A percentile compares a stretch with the other conserved stretches of the same genome.
Evolutionary conservation across 2,113 vertebrate species (phyloP).

Genomic region (Zosterops borbonicus): DNA sequence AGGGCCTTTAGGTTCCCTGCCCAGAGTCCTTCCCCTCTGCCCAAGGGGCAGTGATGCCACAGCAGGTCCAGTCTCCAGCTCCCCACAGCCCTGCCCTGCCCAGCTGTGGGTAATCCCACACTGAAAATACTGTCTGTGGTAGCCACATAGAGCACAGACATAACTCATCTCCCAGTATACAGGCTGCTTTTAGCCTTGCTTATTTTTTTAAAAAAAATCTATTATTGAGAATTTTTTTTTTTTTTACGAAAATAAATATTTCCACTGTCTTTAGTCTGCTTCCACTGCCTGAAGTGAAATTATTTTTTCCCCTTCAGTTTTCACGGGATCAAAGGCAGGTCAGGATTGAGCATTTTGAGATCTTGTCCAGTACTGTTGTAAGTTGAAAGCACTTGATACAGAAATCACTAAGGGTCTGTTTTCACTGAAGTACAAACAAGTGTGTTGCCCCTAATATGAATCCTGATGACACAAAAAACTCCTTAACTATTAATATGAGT

Average conservation of each 20-base stretch:
- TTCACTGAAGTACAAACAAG: not conserved
- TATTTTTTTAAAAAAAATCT: not conserved
- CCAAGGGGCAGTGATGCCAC: fast-evolving
- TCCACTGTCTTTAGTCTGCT: not conserved
- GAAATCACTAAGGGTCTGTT: not conserved
- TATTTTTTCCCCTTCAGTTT: not conserved
- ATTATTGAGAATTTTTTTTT: not conserved
- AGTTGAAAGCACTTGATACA: not conserved
- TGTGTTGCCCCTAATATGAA: not conserved
- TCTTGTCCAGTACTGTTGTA: not conserved
- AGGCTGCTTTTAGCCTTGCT: not conserved
- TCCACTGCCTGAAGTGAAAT: not conserved
- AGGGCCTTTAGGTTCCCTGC: not conserved
- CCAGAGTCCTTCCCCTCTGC: not conserved
- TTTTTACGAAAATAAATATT: not conserved
- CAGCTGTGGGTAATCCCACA: not conserved
- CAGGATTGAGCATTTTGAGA: not conserved
- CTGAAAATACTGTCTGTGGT: not conserved
- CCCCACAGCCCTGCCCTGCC: not conserved
- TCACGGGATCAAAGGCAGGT: not conserved
- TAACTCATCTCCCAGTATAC: not conserved
- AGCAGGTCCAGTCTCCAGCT: not conserved
- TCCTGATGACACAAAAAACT: not conserved
- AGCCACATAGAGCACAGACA: not conserved
- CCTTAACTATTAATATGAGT: not conserved